Percentiles rank a stretch among this genome's conserved stretches.
Evolutionary conservation across 2,888 invertebrate species (phyloP).

Genomic region (Himalopsyche japonica): DNA sequence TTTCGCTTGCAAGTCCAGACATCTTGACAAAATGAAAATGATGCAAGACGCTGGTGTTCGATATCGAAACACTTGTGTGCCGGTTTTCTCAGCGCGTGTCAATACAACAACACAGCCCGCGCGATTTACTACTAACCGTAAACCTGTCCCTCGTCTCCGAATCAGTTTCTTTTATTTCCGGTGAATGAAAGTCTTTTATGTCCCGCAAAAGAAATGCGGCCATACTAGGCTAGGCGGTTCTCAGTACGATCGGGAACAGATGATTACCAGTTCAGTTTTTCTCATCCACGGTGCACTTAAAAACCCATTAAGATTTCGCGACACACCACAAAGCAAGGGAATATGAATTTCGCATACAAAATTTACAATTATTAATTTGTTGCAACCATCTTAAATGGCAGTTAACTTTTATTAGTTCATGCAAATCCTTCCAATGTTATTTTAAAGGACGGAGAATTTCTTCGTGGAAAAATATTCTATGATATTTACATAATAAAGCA

Average conservation of each 20-base stretch:
- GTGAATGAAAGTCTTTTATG: background rate
- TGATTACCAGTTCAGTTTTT: too few relatives aligned
- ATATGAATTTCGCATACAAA: too few relatives aligned
- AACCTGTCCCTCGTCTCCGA: background rate
- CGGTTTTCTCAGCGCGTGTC: background rate
- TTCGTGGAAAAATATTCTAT: too few relatives aligned
- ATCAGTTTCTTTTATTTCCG: background rate
- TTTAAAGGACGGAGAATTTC: too few relatives aligned
- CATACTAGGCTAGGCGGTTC: background rate
- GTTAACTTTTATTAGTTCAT: too few relatives aligned
- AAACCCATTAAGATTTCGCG: too few relatives aligned
- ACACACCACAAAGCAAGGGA: too few relatives aligned
- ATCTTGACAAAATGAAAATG: background rate
- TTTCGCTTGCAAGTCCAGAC: background rate
- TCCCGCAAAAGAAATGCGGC: background rate
- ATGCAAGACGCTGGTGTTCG: background rate
- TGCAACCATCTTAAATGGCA: too few relatives aligned
- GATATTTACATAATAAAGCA: too few relatives aligned
- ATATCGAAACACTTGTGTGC: background rate
- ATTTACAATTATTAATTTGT: too few relatives aligned
- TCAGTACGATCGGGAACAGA: background rate
- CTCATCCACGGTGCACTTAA: too few relatives aligned
- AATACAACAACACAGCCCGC: background rate
- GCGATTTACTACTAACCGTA: background rate
- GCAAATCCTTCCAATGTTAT: too few relatives aligned